Conservation (phyloP, 2,113 vertebrate species). For the Gracilinanus agilis region DNA sequence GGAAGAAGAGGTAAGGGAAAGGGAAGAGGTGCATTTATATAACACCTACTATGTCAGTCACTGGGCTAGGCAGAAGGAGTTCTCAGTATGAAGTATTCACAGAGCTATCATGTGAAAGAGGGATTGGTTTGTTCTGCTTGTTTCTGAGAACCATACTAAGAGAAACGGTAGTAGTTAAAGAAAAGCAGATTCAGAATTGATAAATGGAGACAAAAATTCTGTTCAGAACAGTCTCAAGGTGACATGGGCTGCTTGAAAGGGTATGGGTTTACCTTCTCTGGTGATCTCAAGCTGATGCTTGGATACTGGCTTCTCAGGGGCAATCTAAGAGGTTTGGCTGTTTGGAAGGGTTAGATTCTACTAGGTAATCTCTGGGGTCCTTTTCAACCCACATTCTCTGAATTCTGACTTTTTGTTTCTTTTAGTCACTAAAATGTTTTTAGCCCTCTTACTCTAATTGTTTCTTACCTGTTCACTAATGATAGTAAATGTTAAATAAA, state of each 20-base stretch:
- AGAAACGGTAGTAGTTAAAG: neutral
- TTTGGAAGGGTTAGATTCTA: neutral
- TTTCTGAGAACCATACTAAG: neutral
- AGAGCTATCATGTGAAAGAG: neutral
- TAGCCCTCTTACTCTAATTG: neutral
- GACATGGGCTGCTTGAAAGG: neutral
- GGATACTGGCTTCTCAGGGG: neutral
- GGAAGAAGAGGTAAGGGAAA: neutral
- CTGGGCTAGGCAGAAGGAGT: neutral
- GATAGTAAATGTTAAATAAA: neutral
- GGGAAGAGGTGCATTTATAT: neutral
- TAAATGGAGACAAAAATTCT: neutral
- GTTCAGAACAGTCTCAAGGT: neutral
- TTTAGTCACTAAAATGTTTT: neutral
- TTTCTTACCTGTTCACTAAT: neutral
- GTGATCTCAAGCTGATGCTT: neutral
- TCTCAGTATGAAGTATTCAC: neutral
- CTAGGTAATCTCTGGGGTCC: neutral
- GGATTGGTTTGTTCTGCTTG: neutral
- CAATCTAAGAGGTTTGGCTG: neutral
- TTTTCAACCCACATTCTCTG: neutral
- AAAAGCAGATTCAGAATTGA: neutral
- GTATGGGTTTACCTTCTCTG: neutral
- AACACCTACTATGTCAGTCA: neutral
- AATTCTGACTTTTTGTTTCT: neutral